Evolutionary conservation across 2,888 invertebrate genomes (phyloP).

Genomic region (Ormyrus nitidulus): DNA sequence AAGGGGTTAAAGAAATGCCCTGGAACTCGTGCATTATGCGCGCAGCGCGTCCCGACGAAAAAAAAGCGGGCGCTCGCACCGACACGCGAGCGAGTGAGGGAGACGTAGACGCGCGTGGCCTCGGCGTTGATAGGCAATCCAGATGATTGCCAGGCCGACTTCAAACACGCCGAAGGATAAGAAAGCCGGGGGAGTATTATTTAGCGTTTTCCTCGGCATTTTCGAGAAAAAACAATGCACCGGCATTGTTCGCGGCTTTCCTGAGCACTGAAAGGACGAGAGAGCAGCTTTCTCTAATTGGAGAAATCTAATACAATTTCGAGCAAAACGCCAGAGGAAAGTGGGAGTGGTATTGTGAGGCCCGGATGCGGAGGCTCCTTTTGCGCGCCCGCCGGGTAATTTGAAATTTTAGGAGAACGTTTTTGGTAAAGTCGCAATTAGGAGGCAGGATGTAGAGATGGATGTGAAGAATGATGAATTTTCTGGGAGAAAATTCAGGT

Average conservation of each 20-base stretch:
- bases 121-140: conserved; percentile 75
- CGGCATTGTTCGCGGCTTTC: conserved; percentile 21
- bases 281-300: conserved; percentile 23
- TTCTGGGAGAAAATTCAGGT: too few relatives aligned
- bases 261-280: neutral
- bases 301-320: conserved; percentile 38
- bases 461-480: too few relatives aligned
- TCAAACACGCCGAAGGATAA: conserved; percentile 70
- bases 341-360: too few relatives aligned
- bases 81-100: conserved; percentile 58
- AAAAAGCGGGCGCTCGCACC: conserved; percentile 51
- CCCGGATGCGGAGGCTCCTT: too few relatives aligned
- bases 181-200: conserved; percentile 1
- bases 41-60: neutral
- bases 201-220: neutral
- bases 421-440: too few relatives aligned
- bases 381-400: too few relatives aligned
- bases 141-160: conserved; percentile 72
- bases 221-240: conserved; percentile 16
- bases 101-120: neutral
- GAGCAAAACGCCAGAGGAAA: neutral
- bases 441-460: too few relatives aligned
- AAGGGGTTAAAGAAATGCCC: conserved; percentile 17
- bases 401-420: too few relatives aligned
- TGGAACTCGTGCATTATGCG: neutral